These are phyloP conservation scores for Polypterus bichir DNA, from an alignment of 2,113 vertebrate species.

Conservation along the genomic window DNA sequence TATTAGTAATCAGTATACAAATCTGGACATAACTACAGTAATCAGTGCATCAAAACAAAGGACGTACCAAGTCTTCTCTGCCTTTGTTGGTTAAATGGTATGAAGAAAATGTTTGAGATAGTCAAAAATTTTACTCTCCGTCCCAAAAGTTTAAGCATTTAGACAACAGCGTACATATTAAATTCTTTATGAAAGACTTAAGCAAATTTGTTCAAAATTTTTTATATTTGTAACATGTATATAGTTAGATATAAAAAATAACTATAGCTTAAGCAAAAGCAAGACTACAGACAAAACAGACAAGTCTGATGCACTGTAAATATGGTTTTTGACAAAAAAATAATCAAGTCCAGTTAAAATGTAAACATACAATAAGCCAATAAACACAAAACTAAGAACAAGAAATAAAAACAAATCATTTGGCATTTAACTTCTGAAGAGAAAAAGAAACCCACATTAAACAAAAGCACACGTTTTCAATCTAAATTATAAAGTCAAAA, in stretches of 20 bases:
- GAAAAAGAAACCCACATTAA: constrained; percentile 45
- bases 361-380: constrained; percentile 51
- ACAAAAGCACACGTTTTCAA: constrained; percentile 30
- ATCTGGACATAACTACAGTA: constrained; percentile 72
- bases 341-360: constrained; percentile 63
- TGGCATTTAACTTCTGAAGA: constrained; percentile 59
- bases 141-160: constrained; percentile 80
- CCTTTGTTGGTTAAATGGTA: constrained; percentile 61
- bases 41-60: constrained; percentile 72
- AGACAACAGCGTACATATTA: constrained; percentile 91
- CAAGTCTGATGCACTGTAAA: constrained; percentile 81
- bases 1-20: constrained; percentile 72
- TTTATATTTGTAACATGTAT: constrained; percentile 32
- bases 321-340: constrained; percentile 74
- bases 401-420: constrained; percentile 64
- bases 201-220: constrained; percentile 79
- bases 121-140: constrained; percentile 68
- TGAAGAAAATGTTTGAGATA: constrained; percentile 64
- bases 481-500: constrained; percentile 60
- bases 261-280: constrained; percentile 75
- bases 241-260: constrained; percentile 32
- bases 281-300: constrained; percentile 92
- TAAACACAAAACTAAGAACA: constrained; percentile 42
- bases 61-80: constrained; percentile 42
- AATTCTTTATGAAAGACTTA: constrained; percentile 71